A percentile compares a stretch with the other conserved stretches of the same genome.
Evolutionary conservation across 2,113 vertebrate genomes (phyloP).

Genomic region (Sigmodon hispidus): DNA sequence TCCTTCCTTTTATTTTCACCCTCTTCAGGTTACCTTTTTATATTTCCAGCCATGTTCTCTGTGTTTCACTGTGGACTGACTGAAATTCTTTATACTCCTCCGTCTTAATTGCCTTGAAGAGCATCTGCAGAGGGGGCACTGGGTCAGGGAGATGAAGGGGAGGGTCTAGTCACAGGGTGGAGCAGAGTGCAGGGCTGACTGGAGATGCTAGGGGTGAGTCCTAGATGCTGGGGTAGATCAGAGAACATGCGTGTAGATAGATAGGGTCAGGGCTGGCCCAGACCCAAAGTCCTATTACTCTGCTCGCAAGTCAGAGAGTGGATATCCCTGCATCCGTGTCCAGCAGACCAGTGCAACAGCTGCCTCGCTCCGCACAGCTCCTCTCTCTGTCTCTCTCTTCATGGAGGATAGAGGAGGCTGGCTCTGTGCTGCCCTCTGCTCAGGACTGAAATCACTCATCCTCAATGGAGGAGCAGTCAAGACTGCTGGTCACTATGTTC

Average conservation of each 20-base stretch:
- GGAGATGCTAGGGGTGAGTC: neutral
- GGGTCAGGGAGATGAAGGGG: neutral
- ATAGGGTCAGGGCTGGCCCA: neutral
- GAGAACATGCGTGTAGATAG: rapidly evolving
- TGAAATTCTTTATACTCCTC: neutral
- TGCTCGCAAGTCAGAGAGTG: neutral
- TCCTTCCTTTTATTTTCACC: rapidly evolving
- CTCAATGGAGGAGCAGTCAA: neutral
- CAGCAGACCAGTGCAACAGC: neutral
- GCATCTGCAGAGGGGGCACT: neutral
- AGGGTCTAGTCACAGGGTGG: neutral
- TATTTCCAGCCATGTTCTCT: neutral
- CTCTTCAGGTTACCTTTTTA: neutral
- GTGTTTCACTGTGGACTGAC: neutral
- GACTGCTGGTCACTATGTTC: too few species aligned
- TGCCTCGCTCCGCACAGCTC: neutral
- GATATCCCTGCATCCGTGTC: neutral
- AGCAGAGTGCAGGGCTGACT: neutral
- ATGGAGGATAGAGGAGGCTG: neutral
- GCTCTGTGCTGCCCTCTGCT: neutral
- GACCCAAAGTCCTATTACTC: neutral
- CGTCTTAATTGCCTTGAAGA: neutral
- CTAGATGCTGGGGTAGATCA: rapidly evolving
- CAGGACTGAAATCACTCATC: neutral
- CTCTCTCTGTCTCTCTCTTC: neutral